These are phyloP conservation scores for Pseudomyrmex gracilis DNA, from an alignment of 1,140 invertebrate species.

Conservation along the genomic window DNA sequence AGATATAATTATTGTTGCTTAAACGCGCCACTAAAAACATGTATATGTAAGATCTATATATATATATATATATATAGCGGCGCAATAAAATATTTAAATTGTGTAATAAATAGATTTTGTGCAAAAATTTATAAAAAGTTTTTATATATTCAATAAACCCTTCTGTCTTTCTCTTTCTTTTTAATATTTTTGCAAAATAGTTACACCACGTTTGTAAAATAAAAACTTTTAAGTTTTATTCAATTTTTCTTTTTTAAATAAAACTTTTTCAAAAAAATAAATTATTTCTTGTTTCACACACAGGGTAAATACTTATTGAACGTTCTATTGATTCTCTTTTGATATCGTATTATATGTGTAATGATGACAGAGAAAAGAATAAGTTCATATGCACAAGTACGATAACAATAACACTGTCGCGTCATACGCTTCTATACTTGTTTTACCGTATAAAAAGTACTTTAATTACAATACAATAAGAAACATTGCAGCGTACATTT, in stretches of 20 bases:
- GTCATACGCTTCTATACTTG: neutral
- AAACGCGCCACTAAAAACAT: conserved; percentile 16
- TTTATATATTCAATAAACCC: neutral
- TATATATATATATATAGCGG: neutral
- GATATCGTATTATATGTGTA: neutral
- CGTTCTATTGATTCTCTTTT: neutral
- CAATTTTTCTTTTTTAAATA: no score
- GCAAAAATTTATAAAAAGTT: neutral
- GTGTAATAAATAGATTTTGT: neutral
- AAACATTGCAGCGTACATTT: conserved; percentile 53
- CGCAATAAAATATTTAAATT: neutral
- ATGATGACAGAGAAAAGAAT: neutral
- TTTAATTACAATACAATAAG: conserved; percentile 62
- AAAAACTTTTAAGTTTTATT: neutral
- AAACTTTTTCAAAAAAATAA: no score
- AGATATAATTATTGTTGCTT: conserved; percentile 55
- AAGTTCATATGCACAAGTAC: neutral
- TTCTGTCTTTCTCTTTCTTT: neutral
- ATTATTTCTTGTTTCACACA: no score
- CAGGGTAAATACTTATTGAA: neutral
- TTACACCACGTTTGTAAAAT: neutral
- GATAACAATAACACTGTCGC: neutral
- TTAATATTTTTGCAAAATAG: neutral
- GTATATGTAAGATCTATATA: neutral
- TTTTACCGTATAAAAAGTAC: conserved; percentile 59